phyloP scores from a whole-genome alignment of 2,888 invertebrate genomes.

The Parapristionchus giblindavisi region DNA sequence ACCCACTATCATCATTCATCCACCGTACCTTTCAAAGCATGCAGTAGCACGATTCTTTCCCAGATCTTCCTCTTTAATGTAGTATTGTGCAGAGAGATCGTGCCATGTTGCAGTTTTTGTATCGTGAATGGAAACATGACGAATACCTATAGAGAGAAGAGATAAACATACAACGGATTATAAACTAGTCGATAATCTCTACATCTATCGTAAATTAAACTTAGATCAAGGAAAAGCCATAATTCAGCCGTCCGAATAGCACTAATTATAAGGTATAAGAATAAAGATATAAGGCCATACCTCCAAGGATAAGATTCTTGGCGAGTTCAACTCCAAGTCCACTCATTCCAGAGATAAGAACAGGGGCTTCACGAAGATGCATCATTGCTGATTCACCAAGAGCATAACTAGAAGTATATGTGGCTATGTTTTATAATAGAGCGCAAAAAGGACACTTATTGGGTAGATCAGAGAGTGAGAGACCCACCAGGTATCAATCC shows the following conservation, averaged over 20 bases:
- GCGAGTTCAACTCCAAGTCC: conserved; percentile 97
- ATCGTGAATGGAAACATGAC: conserved; percentile 87
- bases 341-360: conserved; percentile 91
- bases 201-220: too few species aligned
- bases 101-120: conserved; percentile 57
- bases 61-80: conserved; percentile 82
- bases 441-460: too few species aligned
- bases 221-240: too few species aligned
- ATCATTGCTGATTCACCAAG: conserved; percentile 99
- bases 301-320: conserved; percentile 96
- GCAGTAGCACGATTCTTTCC: conserved; percentile 85
- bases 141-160: conserved; percentile 79
- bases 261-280: too few species aligned
- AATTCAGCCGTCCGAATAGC: too few species aligned
- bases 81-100: conserved; percentile 77
- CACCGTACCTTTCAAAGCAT: conserved; percentile 76
- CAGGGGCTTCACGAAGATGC: conserved; percentile 92
- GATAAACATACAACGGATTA: too few species aligned
- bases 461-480: too few species aligned
- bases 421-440: too few species aligned
- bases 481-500: too few species aligned
- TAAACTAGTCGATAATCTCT: too few species aligned
- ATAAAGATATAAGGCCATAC: too few species aligned
- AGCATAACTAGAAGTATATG: conserved; percentile 78
- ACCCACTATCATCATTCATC: too few species aligned